These are phyloP conservation scores for Brachirus orientalis DNA, from an alignment of 2,113 vertebrate genomes.

Conservation along the genomic window DNA sequence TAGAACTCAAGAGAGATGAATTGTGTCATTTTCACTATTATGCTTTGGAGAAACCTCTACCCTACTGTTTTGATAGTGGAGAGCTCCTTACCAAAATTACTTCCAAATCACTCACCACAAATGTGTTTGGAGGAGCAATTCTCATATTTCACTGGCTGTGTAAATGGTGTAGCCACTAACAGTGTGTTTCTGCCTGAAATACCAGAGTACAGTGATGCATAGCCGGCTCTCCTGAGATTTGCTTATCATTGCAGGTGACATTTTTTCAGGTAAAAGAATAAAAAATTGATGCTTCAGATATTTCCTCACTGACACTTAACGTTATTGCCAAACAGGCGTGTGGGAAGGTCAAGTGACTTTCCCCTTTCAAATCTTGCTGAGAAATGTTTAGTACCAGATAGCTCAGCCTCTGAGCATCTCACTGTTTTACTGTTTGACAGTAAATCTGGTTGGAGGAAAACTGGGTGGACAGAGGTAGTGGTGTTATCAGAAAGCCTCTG, in stretches of 20 bases:
- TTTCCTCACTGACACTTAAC: conserved; percentile 22
- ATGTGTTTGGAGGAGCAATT: too few relatives aligned
- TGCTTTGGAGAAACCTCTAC: too few relatives aligned
- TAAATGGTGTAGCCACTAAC: too few relatives aligned
- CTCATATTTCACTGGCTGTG: too few relatives aligned
- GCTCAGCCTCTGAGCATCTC: conserved; percentile 27
- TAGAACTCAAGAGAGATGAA: too few relatives aligned
- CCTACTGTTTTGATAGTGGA: too few relatives aligned
- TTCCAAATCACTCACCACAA: neutral
- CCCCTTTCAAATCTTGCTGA: conserved; percentile 42
- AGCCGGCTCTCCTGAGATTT: conserved; percentile 3
- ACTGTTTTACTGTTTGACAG: conserved; percentile 58
- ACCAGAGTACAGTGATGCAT: too few relatives aligned
- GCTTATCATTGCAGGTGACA: neutral
- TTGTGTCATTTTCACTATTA: too few relatives aligned
- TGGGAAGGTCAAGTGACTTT: conserved; percentile 60
- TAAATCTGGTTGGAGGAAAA: conserved; percentile 63
- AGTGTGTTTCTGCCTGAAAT: too few relatives aligned
- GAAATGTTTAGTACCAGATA: conserved; percentile 69
- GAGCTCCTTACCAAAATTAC: conserved; percentile 3
- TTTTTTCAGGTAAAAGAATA: conserved; percentile 1
- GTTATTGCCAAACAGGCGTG: conserved; percentile 48
- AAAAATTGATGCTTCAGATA: neutral
- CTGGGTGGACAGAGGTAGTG: conserved; percentile 35
- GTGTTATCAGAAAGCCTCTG: conserved; percentile 68